Percentiles rank a stretch among this genome's conserved stretches.
phyloP scores from a whole-genome alignment of 2,888 invertebrate genomes.

The Amphipoea lucens region DNA sequence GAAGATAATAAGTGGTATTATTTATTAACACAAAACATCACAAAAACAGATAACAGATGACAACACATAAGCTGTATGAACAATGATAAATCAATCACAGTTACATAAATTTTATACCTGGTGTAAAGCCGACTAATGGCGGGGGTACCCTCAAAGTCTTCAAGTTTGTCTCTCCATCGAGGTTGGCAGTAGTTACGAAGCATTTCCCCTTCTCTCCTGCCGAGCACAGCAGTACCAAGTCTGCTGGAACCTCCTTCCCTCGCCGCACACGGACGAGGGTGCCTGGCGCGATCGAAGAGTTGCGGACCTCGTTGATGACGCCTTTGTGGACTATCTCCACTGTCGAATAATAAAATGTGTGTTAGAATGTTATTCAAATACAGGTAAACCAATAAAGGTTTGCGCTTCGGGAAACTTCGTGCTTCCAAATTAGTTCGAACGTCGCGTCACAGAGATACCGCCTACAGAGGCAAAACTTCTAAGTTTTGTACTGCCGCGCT shows the following conservation, averaged over 20 bases:
- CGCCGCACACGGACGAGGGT: slow-evolving; percentile 93
- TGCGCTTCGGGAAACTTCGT: background rate
- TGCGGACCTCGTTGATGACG: slow-evolving; percentile 89
- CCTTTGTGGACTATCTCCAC: slow-evolving; percentile 91
- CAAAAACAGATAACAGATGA: slow-evolving; percentile 17
- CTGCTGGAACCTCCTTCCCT: slow-evolving; percentile 95
- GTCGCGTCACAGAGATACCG: background rate
- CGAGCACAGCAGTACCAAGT: slow-evolving; percentile 93
- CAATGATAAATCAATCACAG: background rate
- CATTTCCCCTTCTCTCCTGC: slow-evolving; percentile 93
- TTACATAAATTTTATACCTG: slow-evolving; percentile 74
- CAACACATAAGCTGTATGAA: slow-evolving; percentile 19
- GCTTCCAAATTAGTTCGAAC: background rate
- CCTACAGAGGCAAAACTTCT: background rate
- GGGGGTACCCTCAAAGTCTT: slow-evolving; percentile 91
- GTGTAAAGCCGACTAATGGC: slow-evolving; percentile 82
- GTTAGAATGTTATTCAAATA: background rate
- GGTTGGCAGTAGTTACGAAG: slow-evolving; percentile 95
- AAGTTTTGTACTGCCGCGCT: background rate
- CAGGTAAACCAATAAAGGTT: background rate
- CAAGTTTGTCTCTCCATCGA: slow-evolving; percentile 95
- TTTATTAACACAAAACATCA: slow-evolving; percentile 18
- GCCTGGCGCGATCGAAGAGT: slow-evolving; percentile 92
- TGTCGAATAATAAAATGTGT: slow-evolving; percentile 63
- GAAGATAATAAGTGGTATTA: background rate